These are phyloP conservation scores for Penaeus indicus DNA, from an alignment of 1,140 invertebrate genomes.

Conservation along the genomic window DNA sequence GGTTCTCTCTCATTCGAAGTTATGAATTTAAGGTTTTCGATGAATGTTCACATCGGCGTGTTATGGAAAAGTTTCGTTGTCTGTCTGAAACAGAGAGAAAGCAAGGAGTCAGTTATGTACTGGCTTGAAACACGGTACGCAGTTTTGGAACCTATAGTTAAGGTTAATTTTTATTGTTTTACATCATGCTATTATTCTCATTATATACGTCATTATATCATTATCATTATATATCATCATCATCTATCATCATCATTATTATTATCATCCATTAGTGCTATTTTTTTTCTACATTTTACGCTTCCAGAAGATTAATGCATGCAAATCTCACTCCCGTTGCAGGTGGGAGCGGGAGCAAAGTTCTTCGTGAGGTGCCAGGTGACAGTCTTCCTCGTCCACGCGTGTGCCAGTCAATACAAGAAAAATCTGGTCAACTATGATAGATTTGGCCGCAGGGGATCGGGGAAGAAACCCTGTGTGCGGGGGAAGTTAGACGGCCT, in stretches of 20 bases:
- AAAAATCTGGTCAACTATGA: conserved; percentile 5
- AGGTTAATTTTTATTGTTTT: neutral
- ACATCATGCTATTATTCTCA: neutral
- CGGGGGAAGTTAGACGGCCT: conserved; percentile 34
- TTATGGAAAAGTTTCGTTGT: too few relatives aligned
- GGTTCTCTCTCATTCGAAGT: neutral
- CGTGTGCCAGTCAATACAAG: conserved; percentile 41
- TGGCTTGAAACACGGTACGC: too few relatives aligned
- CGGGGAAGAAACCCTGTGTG: conserved; percentile 34
- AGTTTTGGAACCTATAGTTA: neutral
- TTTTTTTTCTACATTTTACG: too few relatives aligned
- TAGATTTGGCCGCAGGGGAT: conserved; percentile 42
- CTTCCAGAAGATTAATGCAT: too few relatives aligned
- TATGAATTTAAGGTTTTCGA: neutral
- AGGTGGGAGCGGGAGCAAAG: conserved; percentile 21
- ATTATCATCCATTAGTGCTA: neutral
- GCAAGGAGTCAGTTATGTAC: too few relatives aligned
- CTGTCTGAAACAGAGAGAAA: too few relatives aligned
- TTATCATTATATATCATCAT: neutral
- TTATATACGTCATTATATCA: neutral
- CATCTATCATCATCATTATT: neutral
- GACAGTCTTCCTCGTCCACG: conserved; percentile 43
- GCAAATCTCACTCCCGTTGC: neutral
- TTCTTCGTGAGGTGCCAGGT: conserved; percentile 36
- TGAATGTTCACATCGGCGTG: too few relatives aligned